Conservation (phyloP, 2,113 vertebrate genomes). For the Sorex fumeus region DNA sequence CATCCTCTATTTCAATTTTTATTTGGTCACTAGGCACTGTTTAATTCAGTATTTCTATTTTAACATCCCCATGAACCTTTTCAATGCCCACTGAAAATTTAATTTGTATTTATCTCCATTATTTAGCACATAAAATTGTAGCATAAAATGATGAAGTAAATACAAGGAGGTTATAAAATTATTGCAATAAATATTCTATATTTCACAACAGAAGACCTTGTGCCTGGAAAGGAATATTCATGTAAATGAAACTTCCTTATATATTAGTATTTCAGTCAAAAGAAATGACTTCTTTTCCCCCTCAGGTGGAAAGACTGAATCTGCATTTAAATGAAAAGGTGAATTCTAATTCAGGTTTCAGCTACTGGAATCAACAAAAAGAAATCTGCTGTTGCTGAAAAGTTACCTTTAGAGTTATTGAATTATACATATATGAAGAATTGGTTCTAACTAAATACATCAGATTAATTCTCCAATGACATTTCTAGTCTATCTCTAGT, state of each 20-base stretch:
- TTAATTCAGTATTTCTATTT: constrained; percentile 38
- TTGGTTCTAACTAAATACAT: not conserved
- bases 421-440: not conserved
- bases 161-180: constrained; percentile 79
- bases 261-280: constrained; percentile 70
- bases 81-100: constrained; percentile 39
- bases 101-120: constrained; percentile 57
- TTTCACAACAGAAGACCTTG: constrained; percentile 75
- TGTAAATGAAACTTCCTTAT: constrained; percentile 63
- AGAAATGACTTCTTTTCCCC: constrained; percentile 60
- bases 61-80: not conserved
- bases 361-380: not conserved
- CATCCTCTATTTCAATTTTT: not conserved
- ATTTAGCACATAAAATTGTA: constrained; percentile 70
- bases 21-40: not conserved
- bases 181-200: constrained; percentile 75
- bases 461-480: constrained; percentile 19
- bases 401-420: constrained; percentile 5
- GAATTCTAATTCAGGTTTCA: constrained; percentile 68
- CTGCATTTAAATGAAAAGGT: constrained; percentile 78
- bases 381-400: constrained; percentile 35
- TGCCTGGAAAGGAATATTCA: constrained; percentile 24
- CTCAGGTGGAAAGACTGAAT: constrained; percentile 60
- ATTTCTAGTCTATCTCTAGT: constrained; percentile 14
- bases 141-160: constrained; percentile 75